Percentiles rank a stretch among this genome's conserved stretches.
These are phyloP conservation scores for human DNA, from an alignment of 2,113 vertebrate genomes.

Conservation along the genomic window GRCh38 chr13:74022001-74022500, in stretches of 20 bases:
- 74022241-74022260: background rate
- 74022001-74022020: background rate
- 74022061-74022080: background rate
- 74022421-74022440: background rate
- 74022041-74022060: background rate
- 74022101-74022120: background rate
- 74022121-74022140: background rate
- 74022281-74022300: background rate
- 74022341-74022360: background rate
- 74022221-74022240: background rate
- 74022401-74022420: background rate
- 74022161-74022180: background rate
- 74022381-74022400: background rate
- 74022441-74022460: background rate
- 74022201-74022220: background rate
- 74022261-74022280: background rate
- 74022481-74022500: background rate
- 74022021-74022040: background rate
- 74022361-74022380: background rate
- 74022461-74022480: background rate
- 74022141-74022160: background rate
- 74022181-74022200: background rate
- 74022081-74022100: background rate
- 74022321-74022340: background rate
- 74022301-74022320: background rate